Percentiles rank a stretch among this genome's conserved stretches.
These are phyloP conservation scores for Microcebus jonahi DNA, from an alignment of 2,113 vertebrate genomes.

Conservation along the genomic window DNA sequence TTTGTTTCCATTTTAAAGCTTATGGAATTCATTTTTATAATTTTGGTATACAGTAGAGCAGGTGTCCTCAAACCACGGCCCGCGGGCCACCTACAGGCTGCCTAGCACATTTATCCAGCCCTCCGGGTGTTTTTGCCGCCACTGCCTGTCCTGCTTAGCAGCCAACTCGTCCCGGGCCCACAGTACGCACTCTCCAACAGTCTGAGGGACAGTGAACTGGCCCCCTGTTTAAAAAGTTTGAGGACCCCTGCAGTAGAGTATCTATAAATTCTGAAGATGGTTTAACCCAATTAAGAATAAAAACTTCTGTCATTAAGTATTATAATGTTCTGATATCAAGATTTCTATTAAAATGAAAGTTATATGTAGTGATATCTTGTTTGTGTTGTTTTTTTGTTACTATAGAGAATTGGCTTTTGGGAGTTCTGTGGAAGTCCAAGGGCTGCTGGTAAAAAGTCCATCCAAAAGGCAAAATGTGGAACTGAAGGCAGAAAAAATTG, in stretches of 20 bases:
- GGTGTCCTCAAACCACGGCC: too few relatives aligned
- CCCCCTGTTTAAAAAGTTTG: too few relatives aligned
- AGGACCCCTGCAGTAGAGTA: neutral
- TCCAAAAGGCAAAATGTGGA: constrained; percentile 90
- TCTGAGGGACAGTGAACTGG: too few relatives aligned
- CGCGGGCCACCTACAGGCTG: too few relatives aligned
- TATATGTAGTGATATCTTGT: neutral
- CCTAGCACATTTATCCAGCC: too few relatives aligned
- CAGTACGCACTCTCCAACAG: too few relatives aligned
- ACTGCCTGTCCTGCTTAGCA: too few relatives aligned
- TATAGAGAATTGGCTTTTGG: constrained; percentile 92
- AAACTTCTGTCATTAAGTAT: constrained; percentile 22
- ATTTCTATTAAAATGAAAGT: neutral
- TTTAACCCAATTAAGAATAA: neutral
- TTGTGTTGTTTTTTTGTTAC: neutral
- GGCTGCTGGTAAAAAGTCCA: constrained; percentile 91
- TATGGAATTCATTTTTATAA: constrained; percentile 9
- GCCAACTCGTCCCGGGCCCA: too few relatives aligned
- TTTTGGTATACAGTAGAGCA: neutral
- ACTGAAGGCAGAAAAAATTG: constrained; percentile 90
- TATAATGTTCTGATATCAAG: neutral
- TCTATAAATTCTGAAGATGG: neutral
- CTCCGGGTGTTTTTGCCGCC: too few relatives aligned
- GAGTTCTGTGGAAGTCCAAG: constrained; percentile 92
- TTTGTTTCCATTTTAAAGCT: neutral